Evolutionary conservation across 2,797 vertebrate species (phyloP).

Genomic region (Cryptoblepharus egeriae): DNA sequence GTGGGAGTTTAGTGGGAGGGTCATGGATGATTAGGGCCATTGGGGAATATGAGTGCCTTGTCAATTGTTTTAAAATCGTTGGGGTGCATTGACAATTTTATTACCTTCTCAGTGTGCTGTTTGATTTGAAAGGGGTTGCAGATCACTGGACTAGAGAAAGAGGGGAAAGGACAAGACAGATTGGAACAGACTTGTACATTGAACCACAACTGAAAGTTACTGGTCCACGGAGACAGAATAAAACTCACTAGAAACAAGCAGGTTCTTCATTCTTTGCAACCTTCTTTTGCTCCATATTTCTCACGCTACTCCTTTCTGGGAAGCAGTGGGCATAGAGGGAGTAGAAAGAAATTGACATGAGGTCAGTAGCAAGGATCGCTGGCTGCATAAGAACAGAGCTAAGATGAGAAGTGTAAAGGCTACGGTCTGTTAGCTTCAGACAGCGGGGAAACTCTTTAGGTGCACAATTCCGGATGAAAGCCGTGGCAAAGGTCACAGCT

Average conservation of each 20-base stretch:
- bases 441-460: constrained; percentile 19
- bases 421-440: constrained; percentile 3
- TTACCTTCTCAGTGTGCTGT: too few species aligned
- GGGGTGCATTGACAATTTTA: too few species aligned
- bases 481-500: constrained; percentile 20
- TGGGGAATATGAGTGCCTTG: too few species aligned
- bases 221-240: neutral
- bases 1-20: too few species aligned
- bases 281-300: neutral
- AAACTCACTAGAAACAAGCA: neutral
- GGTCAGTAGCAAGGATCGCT: constrained; percentile 12
- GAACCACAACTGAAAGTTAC: neutral
- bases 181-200: neutral
- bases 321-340: neutral
- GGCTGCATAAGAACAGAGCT: constrained; percentile 12
- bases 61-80: too few species aligned
- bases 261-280: constrained; percentile 11
- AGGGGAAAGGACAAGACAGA: neutral
- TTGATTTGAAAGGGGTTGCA: too few species aligned
- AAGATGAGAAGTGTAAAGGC: constrained; percentile 21
- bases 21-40: too few species aligned
- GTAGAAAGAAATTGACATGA: neutral
- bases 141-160: neutral
- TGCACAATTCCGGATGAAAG: constrained; percentile 27
- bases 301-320: neutral